Percentiles rank a stretch among this genome's conserved stretches.
Conservation (phyloP, 2,888 invertebrate species). For the Nipponacmea schrenckii region DNA sequence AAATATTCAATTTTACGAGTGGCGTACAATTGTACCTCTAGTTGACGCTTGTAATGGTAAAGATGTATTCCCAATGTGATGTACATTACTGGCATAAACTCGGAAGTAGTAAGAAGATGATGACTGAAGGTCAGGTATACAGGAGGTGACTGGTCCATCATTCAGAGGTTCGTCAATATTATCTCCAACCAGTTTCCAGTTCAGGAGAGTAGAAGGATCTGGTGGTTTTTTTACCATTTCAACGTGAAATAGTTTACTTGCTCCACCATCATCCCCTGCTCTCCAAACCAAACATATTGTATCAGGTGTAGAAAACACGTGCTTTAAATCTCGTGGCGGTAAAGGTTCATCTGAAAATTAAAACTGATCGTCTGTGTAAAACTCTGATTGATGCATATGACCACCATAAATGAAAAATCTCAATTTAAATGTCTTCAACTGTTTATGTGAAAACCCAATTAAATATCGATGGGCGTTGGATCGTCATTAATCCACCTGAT, state of each 20-base stretch:
- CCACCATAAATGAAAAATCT: no score
- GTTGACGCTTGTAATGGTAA: not conserved
- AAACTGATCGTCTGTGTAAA: no score
- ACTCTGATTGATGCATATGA: no score
- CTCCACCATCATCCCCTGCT: not conserved
- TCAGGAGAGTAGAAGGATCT: not conserved
- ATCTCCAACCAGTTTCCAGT: not conserved
- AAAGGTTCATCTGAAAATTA: not conserved
- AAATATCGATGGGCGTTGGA: no score
- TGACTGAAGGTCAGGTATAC: not conserved
- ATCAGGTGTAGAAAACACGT: not conserved
- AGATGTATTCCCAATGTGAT: not conserved
- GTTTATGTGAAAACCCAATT: no score
- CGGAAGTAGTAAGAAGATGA: not conserved
- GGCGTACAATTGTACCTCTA: not conserved
- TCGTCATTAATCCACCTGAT: no score
- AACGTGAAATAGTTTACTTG: not conserved
- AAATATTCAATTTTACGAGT: not conserved
- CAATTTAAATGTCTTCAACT: no score
- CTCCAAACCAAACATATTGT: constrained; percentile 2
- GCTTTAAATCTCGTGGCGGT: not conserved
- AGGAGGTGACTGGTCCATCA: not conserved
- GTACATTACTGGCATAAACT: not conserved
- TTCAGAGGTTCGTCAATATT: not conserved
- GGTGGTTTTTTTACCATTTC: not conserved